Base-by-base conservation (phyloP, 2,113 vertebrate species). In the Ictidomys tridecemlineatus region DNA sequence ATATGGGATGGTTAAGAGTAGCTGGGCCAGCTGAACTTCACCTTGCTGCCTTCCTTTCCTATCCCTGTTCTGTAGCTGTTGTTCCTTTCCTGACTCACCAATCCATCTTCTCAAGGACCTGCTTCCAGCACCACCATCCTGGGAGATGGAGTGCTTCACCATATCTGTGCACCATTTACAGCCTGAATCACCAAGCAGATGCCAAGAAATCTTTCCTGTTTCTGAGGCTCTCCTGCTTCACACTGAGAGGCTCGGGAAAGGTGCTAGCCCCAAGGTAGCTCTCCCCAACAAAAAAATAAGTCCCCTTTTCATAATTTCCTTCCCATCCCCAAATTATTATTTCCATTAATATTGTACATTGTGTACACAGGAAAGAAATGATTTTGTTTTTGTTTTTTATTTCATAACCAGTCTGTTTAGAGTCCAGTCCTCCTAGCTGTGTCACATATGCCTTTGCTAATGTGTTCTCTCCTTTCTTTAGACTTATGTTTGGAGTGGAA, bases 321-420 rank as follows among this genome's bases (percentile, higher is more conserved):
- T 93, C 76, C 78, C 56, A 56, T 87, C 83, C 94, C 76, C 51
- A 93, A 79, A 24, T 93, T 84, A 95, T 96, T 86, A 96, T 96
- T 93, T 45, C 72, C 87, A 88, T 92, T 96, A 93, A 91, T 96
- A 89, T 22, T 96, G 73, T 96, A 89, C 76, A 69, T 94, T 94
- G 58, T 96, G 89, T 95, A 91, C 89, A 94, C 89, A 95, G 88
- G 85, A 96, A 96, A 65, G 86, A 97, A 97, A 95, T 85, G 74
- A 91, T 37, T 91, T 86, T 73, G 63, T 88, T 53, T 80, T 92
- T 91, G 85, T 96, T 88, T 91, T 51, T 8, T 76, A 69, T 76
- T 88, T 84, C 91, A 89, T 96, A 94, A 96, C 42, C 85, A 96
- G 32, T 85, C 80, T 85, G 48, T 93, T 88, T 96, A 94, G 89